Evolutionary conservation across 2,888 invertebrate species (phyloP).

Genomic region (Dione vanillae): DNA sequence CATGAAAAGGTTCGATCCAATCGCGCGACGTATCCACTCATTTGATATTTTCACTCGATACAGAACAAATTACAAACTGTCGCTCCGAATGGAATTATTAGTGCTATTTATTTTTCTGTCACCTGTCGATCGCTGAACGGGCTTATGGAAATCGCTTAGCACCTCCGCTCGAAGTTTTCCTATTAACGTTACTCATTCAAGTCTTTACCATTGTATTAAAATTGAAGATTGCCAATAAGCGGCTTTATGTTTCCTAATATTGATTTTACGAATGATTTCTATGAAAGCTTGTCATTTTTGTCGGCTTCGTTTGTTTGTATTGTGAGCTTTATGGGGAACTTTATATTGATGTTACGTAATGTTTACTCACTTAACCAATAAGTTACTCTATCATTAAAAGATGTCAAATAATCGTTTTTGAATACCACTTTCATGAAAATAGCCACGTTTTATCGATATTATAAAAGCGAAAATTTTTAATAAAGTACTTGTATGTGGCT

Average conservation of each 20-base stretch:
- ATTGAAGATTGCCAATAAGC: slow-evolving; percentile 61
- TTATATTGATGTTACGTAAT: slow-evolving; percentile 3
- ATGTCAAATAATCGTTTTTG: not conserved
- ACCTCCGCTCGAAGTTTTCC: slow-evolving; percentile 72
- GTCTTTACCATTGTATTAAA: slow-evolving; percentile 60
- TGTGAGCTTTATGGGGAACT: slow-evolving; percentile 12
- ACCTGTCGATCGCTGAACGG: slow-evolving; percentile 68
- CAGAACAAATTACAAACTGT: slow-evolving; percentile 83
- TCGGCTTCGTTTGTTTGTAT: slow-evolving; percentile 27
- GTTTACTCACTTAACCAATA: not conserved
- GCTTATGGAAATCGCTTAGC: slow-evolving; percentile 71
- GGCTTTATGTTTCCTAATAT: slow-evolving; percentile 59
- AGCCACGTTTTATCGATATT: not conserved
- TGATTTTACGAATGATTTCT: slow-evolving; percentile 52
- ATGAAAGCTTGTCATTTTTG: slow-evolving; percentile 27
- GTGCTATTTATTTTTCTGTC: slow-evolving; percentile 78
- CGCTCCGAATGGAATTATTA: slow-evolving; percentile 63
- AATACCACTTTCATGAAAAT: not conserved
- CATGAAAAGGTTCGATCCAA: slow-evolving; percentile 82
- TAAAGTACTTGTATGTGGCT: not conserved
- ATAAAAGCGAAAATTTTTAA: too few species aligned
- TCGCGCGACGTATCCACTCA: slow-evolving; percentile 79
- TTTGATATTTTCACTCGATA: slow-evolving; percentile 80
- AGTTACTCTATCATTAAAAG: not conserved
- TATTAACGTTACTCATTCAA: slow-evolving; percentile 67